Evolutionary conservation across 1,140 invertebrate species (phyloP), one percentile per base, ranked within the genome.

Genomic region (Phymorhynchus buccinoides): DNA sequence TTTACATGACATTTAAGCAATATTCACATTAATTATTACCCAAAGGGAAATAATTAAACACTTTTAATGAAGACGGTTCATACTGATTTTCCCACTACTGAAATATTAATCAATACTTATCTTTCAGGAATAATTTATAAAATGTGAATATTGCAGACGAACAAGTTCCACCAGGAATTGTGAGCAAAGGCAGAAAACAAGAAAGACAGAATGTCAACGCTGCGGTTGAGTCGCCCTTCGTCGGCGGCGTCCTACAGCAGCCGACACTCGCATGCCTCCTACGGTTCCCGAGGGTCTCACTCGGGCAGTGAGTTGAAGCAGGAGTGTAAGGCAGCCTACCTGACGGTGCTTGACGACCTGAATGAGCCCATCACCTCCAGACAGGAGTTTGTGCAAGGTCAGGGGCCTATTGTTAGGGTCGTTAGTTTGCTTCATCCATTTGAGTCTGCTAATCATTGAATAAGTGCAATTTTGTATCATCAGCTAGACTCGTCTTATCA

Each of bases 321-420:
- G 1, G 89, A 91, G 66, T 92, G 91, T 86, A 91, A 91, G 84
- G 92, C 92, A 52, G 91, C 90, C 27, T 93, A 90, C 85, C 75
- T 92, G 9, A 85, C 87, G 41, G 83, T 91, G 1, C 89, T 88
- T 86, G 90, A 92, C 83, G 89, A 90, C 66, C 84, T 92, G 30
- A 81, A 85, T 37, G 90, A 91, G 39, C 79, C 89, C 35, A 90
- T 93, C 82, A 86, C 86, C n/a, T 89, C 88, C n/a, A 88, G 89
- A 79, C 86, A 89, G 68, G 87, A 89, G 14, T 87, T 93, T 30
- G 71, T 87, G 39, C 68, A 87, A 86, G 88, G 91, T 88, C 81
- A 48, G 85, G 1, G 80, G 44, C 68, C 14, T 68, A 4, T 30
- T 41, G 14, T 22, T 42, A 1, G 14, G 0, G 39, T n/a, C 14